These are phyloP conservation scores for Gobio gobio DNA, from an alignment of 2,113 vertebrate genomes.

Conservation along the genomic window DNA sequence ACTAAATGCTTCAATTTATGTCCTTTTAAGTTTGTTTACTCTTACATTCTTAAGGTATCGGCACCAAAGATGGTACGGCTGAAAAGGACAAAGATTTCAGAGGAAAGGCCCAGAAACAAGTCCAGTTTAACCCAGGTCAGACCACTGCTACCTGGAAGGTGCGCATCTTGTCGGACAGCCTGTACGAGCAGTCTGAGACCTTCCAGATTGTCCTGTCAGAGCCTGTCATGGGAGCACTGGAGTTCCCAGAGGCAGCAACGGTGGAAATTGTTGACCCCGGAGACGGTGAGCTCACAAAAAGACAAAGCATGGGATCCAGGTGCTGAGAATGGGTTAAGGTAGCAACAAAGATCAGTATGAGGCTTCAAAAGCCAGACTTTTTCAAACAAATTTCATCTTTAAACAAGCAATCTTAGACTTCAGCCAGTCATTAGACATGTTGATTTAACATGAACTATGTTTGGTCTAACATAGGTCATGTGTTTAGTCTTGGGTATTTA, in stretches of 20 bases:
- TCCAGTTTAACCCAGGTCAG: conserved; percentile 96
- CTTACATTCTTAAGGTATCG: conserved; percentile 79
- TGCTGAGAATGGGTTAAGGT: background rate
- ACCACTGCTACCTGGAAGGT: conserved; percentile 87
- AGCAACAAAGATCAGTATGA: background rate
- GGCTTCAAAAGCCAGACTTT: background rate
- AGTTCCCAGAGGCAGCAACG: conserved; percentile 79
- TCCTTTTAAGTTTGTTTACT: background rate
- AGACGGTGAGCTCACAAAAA: conserved; percentile 81
- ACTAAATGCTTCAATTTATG: background rate
- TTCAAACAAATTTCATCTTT: background rate
- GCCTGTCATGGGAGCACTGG: conserved; percentile 89
- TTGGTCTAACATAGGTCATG: background rate
- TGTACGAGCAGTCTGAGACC: conserved; percentile 86
- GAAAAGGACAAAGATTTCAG: conserved; percentile 89
- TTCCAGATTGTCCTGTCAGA: conserved; percentile 92
- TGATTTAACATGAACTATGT: background rate
- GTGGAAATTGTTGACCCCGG: conserved; percentile 92
- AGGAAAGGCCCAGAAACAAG: conserved; percentile 93
- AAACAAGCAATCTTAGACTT: background rate
- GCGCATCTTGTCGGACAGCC: conserved; percentile 81
- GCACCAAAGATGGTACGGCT: conserved; percentile 88
- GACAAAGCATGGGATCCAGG: background rate
- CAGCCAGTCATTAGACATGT: background rate
- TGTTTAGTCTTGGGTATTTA: background rate